Base-by-base conservation (phyloP, 2,797 vertebrate species). In the Falco concolor region DNA sequence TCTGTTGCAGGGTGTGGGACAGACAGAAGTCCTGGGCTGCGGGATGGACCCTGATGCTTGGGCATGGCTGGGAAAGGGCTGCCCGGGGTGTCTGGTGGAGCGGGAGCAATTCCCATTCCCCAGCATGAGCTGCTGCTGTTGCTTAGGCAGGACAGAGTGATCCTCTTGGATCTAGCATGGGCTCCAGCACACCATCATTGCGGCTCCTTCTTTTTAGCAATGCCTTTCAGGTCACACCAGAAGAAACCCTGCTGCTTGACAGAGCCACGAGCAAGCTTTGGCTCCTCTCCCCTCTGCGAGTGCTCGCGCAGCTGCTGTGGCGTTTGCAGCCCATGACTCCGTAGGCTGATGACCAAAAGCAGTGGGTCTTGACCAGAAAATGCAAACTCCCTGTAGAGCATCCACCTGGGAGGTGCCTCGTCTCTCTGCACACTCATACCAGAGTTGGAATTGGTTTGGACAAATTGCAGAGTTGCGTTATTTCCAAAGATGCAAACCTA, bases 191-290 rank as follows among this genome's bases (percentile, higher is more conserved):
- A 10, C 32, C 25, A 2, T 21, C 56, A 1, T 6, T 70, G 45
- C 2, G 13, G 36, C 13, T 61, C 32, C 38, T 70, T 28, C 30
- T 19, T 36, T 32, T 32, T 45, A 54, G n/a, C 3, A 8, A 28
- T 6, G 25, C 42, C 1, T 65, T 65, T 64, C 4, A 6, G 40
- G 40, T 34, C 40, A 19, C 23, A 30, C 7, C 50, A 36, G 76
- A 19, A 28, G 24, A 36, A 78, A 25, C 32, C 50, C 40, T 24
- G 60, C 40, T 23, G 1, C 15, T 34, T 36, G 60, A 23, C 49
- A 8, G 15, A 17, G 49, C 60, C 6, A 16, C 13, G 25, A 36
- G 38, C 20, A 1, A 4, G 40, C 60, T 34, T 8, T 1, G 0
- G 19, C 60, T 54, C 32, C 49, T 64, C 49, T 44, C 20, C 19